phyloP scores from a whole-genome alignment of 2,888 invertebrate genomes.

The Erebia epiphron region DNA sequence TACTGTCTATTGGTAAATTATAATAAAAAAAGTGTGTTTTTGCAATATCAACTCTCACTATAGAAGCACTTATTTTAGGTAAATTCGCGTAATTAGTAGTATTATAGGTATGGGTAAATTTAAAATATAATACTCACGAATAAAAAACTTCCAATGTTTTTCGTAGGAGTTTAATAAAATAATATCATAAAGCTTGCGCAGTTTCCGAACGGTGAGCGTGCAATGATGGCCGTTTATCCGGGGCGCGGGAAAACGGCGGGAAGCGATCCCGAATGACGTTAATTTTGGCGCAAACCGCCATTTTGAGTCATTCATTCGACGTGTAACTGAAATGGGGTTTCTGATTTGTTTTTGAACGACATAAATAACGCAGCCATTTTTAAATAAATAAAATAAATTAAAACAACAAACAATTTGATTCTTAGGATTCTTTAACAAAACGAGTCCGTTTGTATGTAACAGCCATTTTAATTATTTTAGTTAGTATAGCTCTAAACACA shows the following conservation, averaged over 20 bases:
- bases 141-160: conserved; percentile 19
- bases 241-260: conserved; percentile 50
- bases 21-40: too few relatives aligned
- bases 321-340: conserved; percentile 47
- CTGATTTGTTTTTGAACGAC: conserved; percentile 43
- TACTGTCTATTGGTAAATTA: too few relatives aligned
- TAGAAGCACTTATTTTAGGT: too few relatives aligned
- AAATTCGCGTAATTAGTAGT: too few relatives aligned
- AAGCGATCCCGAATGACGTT: conserved; percentile 61
- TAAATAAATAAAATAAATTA: too few relatives aligned
- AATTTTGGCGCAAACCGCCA: conserved; percentile 62
- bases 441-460: too few relatives aligned
- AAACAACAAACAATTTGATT: too few relatives aligned
- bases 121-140: not conserved
- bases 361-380: not conserved
- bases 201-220: conserved; percentile 44
- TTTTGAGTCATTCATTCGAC: conserved; percentile 36
- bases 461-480: too few relatives aligned
- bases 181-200: conserved; percentile 66
- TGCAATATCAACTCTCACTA: too few relatives aligned
- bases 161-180: conserved; percentile 41
- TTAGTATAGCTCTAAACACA: too few relatives aligned
- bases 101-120: too few relatives aligned
- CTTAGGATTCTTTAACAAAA: too few relatives aligned
- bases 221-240: conserved; percentile 69